Percentiles rank a stretch among this genome's conserved stretches.
Evolutionary conservation across 2,797 vertebrate genomes (phyloP).

Genomic region (Thamnophis elegans): DNA sequence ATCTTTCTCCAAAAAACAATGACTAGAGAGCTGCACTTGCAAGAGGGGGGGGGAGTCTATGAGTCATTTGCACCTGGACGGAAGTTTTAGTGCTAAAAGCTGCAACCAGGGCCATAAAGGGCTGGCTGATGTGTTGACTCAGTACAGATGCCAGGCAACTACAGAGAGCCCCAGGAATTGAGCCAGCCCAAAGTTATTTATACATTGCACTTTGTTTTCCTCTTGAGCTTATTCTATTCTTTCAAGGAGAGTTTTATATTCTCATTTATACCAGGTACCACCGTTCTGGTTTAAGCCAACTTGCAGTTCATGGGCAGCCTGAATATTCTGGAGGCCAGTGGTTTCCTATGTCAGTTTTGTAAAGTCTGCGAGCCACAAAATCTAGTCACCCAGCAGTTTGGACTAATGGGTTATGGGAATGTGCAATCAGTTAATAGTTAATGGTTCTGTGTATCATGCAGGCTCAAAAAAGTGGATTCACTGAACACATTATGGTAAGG

Average conservation of each 20-base stretch:
- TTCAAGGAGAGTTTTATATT: rapidly evolving
- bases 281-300: neutral
- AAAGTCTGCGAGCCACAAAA: neutral
- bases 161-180: neutral
- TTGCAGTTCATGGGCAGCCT: neutral
- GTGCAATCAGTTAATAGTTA: neutral
- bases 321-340: neutral
- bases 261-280: neutral
- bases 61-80: constrained; percentile 43
- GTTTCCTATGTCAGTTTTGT: neutral
- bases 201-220: constrained; percentile 6
- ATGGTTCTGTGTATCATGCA: neutral
- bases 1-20: neutral
- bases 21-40: neutral
- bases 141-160: neutral
- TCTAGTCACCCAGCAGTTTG: neutral
- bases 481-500: neutral
- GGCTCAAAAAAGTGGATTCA: neutral
- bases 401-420: neutral
- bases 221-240: neutral
- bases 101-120: neutral
- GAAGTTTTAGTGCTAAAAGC: neutral
- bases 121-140: constrained; percentile 4
- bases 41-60: neutral
- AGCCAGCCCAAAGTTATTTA: neutral